These are phyloP conservation scores for Mnemiopsis leidyi DNA, from an alignment of 37 sponge, comb jelly and placozoan genomes.

Conservation along the genomic window DNA sequence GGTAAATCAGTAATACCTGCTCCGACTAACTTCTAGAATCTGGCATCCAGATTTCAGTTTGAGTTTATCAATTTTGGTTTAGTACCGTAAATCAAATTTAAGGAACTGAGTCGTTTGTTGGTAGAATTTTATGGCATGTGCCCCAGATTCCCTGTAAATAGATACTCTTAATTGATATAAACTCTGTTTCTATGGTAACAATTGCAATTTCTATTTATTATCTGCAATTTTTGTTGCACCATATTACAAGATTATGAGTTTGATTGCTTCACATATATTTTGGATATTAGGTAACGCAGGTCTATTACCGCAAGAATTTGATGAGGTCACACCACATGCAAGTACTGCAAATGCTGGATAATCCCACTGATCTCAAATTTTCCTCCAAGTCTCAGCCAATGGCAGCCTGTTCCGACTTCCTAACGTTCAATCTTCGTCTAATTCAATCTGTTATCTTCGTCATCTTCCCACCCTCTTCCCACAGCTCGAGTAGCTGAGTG, in stretches of 20 bases:
- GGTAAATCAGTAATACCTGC: neutral
- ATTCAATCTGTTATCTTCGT: neutral
- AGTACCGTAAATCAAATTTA: neutral
- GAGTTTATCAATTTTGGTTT: neutral
- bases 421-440: too few species aligned
- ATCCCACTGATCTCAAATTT: neutral
- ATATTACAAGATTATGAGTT: neutral
- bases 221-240: neutral
- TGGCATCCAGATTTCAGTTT: slow-evolving; percentile 16
- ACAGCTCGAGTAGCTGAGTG: too few species aligned
- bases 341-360: neutral
- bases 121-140: neutral
- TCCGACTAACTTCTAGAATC: neutral
- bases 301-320: neutral
- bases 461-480: neutral
- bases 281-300: too few species aligned
- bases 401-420: neutral
- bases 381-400: neutral
- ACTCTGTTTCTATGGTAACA: slow-evolving; percentile 44
- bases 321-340: neutral
- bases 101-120: neutral
- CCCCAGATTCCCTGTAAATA: slow-evolving; percentile 10
- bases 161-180: slow-evolving; percentile 12
- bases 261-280: neutral
- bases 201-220: slow-evolving; percentile 17